These are phyloP conservation scores for Caenorhabditis zanzibari DNA, from an alignment of 2,888 invertebrate species.

Conservation along the genomic window DNA sequence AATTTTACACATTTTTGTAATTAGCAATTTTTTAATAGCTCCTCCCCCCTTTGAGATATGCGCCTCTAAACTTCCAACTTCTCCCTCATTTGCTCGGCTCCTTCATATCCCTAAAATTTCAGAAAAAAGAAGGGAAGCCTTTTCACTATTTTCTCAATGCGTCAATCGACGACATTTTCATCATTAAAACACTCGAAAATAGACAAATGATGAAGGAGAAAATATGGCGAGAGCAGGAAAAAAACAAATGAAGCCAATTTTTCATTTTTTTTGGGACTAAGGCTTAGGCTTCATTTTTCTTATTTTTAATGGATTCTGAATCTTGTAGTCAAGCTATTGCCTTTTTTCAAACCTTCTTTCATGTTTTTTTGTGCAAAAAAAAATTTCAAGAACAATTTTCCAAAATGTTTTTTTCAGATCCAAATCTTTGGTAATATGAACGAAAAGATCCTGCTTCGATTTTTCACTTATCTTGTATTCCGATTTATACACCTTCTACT, in stretches of 20 bases:
- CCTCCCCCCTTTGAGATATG: too few relatives aligned
- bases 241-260: constrained; percentile 54
- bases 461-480: constrained; percentile 49
- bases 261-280: not conserved
- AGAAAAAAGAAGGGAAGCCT: not conserved
- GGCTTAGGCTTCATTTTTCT: not conserved
- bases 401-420: constrained; percentile 17
- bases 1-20: too few relatives aligned
- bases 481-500: constrained; percentile 55
- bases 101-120: not conserved
- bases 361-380: too few relatives aligned
- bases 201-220: constrained; percentile 7
- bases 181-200: constrained; percentile 15
- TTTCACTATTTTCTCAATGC: not conserved
- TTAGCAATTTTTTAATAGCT: too few relatives aligned
- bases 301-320: too few relatives aligned
- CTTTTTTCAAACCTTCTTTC: too few relatives aligned
- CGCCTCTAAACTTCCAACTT: too few relatives aligned
- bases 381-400: not conserved
- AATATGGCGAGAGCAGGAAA: not conserved
- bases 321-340: too few relatives aligned
- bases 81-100: not conserved
- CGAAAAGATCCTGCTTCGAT: constrained; percentile 27
- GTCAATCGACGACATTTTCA: constrained; percentile 26
- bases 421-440: constrained; percentile 40